Evolutionary conservation across 2,113 vertebrate genomes (phyloP).

Genomic region (Falco punctatus): DNA sequence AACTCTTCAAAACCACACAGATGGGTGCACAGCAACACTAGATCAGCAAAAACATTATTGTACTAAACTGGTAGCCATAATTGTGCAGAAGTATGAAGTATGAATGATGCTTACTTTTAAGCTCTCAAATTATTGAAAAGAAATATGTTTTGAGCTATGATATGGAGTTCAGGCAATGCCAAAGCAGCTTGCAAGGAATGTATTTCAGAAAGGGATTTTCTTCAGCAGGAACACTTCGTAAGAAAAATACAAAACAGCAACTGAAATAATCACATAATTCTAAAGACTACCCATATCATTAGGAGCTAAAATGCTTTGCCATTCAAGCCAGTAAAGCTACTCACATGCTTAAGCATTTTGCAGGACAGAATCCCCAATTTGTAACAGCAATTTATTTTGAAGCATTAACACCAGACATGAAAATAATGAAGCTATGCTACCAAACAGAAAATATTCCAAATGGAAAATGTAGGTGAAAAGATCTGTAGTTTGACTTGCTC

Average conservation of each 20-base stretch:
- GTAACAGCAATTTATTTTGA: slow-evolving; percentile 34
- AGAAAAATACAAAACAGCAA: slow-evolving; percentile 16
- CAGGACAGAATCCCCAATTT: slow-evolving; percentile 56
- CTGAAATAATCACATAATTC: neutral
- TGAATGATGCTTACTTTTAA: neutral
- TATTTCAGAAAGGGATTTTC: neutral
- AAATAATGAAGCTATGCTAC: slow-evolving; percentile 72
- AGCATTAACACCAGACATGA: slow-evolving; percentile 63
- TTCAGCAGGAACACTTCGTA: neutral
- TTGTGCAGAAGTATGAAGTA: neutral
- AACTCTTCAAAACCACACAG: neutral
- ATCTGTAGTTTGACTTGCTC: slow-evolving; percentile 42
- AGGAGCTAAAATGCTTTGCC: slow-evolving; percentile 45
- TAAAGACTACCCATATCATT: neutral
- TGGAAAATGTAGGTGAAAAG: slow-evolving; percentile 69
- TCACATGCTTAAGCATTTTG: slow-evolving; percentile 51
- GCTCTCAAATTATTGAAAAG: neutral
- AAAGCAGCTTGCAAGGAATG: slow-evolving; percentile 36
- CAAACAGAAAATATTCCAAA: slow-evolving; percentile 73
- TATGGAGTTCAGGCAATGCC: slow-evolving; percentile 29
- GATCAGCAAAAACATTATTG: neutral
- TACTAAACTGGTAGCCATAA: neutral
- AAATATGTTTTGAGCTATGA: slow-evolving; percentile 26
- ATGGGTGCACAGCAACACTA: neutral
- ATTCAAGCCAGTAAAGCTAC: slow-evolving; percentile 62